A percentile compares a stretch with the other conserved stretches of the same genome.
Conservation (phyloP, 53 echinoderm and acorn worm genomes). For the Paracentrotus lividus region DNA sequence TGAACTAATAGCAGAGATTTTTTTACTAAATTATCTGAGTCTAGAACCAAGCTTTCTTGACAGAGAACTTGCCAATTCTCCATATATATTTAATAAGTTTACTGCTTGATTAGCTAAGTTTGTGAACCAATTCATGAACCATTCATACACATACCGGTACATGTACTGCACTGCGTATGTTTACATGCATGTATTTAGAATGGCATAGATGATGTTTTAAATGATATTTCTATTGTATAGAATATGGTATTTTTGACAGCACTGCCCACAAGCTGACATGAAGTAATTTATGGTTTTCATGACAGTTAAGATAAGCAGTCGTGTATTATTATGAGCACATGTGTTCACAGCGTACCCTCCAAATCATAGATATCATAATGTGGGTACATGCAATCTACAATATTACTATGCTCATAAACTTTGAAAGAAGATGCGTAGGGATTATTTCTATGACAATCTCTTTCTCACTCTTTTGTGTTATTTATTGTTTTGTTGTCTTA, state of each 20-base stretch:
- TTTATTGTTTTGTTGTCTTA: conserved; percentile 38
- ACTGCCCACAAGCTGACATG: neutral
- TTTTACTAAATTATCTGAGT: no score
- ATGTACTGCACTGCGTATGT: neutral
- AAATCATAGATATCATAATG: no score
- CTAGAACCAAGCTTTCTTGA: no score
- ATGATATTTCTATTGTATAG: neutral
- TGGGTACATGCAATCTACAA: neutral
- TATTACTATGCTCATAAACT: neutral
- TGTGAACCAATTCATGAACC: neutral
- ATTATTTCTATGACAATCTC: neutral
- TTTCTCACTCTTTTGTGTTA: conserved; percentile 10
- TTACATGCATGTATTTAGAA: neutral
- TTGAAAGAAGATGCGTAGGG: neutral
- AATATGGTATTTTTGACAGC: neutral
- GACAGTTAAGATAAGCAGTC: no score
- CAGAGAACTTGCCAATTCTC: no score
- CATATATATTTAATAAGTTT: no score
- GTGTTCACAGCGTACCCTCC: no score
- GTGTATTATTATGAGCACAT: no score
- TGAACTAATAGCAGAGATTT: no score
- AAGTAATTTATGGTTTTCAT: neutral
- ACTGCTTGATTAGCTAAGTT: neutral
- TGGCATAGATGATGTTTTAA: neutral
- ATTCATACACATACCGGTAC: neutral